phyloP scores from a whole-genome alignment of 2,888 invertebrate genomes.

The Dermolepida albohirtum region DNA sequence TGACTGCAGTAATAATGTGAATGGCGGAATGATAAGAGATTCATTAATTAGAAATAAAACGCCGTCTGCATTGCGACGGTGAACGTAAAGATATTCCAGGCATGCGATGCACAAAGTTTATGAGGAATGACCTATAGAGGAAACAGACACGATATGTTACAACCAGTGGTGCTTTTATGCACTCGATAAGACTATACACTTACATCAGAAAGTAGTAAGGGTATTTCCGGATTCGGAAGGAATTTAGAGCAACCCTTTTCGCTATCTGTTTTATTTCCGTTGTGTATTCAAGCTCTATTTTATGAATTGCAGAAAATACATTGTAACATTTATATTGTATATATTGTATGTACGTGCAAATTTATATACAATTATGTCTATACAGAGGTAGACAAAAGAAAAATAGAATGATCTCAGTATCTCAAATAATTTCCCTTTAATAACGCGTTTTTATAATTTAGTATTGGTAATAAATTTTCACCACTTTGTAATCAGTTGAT shows the following conservation, averaged over 20 bases:
- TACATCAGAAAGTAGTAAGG: neutral
- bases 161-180: neutral
- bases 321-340: too few species aligned
- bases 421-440: too few species aligned
- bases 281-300: too few species aligned
- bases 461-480: too few species aligned
- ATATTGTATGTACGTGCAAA: too few species aligned
- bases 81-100: conserved; percentile 9
- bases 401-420: too few species aligned
- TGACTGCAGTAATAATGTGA: neutral
- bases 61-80: conserved; percentile 24
- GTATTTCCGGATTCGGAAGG: conserved; percentile 3
- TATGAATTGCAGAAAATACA: too few species aligned
- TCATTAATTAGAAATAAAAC: conserved; percentile 33
- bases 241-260: conserved; percentile 11
- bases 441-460: too few species aligned
- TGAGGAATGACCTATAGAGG: conserved; percentile 1
- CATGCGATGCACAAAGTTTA: conserved; percentile 19
- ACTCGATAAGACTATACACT: neutral
- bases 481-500: too few species aligned
- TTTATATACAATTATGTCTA: too few species aligned
- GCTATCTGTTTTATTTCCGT: too few species aligned
- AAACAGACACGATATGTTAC: neutral
- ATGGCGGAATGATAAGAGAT: conserved; percentile 11
- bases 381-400: too few species aligned